A percentile compares a stretch with the other conserved stretches of the same genome.
These are phyloP conservation scores for Acrobasis consociella DNA, from an alignment of 2,888 invertebrate genomes.

Conservation along the genomic window DNA sequence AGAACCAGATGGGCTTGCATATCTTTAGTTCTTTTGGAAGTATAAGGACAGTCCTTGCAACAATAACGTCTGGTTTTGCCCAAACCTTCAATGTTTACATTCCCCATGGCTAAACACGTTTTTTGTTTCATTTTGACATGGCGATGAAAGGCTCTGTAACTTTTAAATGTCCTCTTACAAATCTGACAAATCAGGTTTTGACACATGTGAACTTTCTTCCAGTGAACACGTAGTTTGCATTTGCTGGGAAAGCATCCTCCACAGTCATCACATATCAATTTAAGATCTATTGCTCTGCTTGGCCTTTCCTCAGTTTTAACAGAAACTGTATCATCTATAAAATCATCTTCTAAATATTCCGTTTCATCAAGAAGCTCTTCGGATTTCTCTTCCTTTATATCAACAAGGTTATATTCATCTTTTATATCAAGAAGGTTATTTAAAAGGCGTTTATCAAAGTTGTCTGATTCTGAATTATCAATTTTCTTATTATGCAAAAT, in stretches of 20 bases:
- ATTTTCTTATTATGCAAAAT: constrained; percentile 40
- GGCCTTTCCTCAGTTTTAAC: constrained; percentile 11
- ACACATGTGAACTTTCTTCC: constrained; percentile 44
- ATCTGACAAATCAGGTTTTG: constrained; percentile 40
- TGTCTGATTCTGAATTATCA: constrained; percentile 20
- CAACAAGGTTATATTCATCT: constrained; percentile 27
- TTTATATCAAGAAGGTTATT: too few relatives aligned
- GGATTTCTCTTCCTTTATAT: constrained; percentile 43
- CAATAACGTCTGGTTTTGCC: constrained; percentile 50
- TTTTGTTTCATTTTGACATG: constrained; percentile 42
- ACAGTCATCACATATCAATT: constrained; percentile 52
- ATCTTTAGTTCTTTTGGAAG: constrained; percentile 51
- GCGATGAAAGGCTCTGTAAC: constrained; percentile 45
- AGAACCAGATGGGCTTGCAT: constrained; percentile 51
- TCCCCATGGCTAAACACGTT: constrained; percentile 41
- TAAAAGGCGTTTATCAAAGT: too few relatives aligned
- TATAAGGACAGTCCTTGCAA: constrained; percentile 59
- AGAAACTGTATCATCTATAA: constrained; percentile 14
- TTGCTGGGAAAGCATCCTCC: constrained; percentile 46
- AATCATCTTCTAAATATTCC: constrained; percentile 29
- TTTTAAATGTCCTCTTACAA: constrained; percentile 51
- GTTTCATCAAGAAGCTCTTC: constrained; percentile 24
- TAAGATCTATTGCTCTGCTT: constrained; percentile 43
- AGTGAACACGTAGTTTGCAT: constrained; percentile 50
- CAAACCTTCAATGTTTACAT: constrained; percentile 49